phyloP scores from a whole-genome alignment of 2,113 vertebrate species.

The Irena cyanogastra region DNA sequence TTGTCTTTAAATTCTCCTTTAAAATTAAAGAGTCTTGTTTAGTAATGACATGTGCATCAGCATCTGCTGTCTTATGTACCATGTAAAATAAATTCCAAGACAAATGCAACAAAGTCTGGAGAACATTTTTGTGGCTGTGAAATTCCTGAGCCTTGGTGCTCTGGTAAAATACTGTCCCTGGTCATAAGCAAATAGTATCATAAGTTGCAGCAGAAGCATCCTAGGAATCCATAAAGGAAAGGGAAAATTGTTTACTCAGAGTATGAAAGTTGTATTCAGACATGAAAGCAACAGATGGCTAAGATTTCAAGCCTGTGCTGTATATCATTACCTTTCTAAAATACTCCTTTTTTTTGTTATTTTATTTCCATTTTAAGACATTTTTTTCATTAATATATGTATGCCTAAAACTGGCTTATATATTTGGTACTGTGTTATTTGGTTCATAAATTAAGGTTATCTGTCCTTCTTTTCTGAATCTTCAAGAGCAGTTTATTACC shows the following conservation, averaged over 20 bases:
- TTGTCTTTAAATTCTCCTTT: background rate
- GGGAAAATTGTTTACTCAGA: background rate
- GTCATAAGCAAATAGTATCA: background rate
- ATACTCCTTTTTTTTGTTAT: background rate
- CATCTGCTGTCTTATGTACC: background rate
- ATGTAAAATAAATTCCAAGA: background rate
- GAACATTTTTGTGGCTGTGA: background rate
- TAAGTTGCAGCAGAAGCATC: background rate
- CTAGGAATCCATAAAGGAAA: background rate
- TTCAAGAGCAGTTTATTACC: background rate
- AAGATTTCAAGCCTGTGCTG: background rate
- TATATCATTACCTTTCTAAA: background rate
- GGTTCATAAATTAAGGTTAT: background rate
- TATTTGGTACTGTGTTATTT: background rate
- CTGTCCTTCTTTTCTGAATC: background rate
- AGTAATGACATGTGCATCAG: background rate
- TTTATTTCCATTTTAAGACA: background rate
- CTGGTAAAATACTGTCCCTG: background rate
- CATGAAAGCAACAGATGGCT: background rate
- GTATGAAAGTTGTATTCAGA: background rate
- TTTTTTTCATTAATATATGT: background rate
- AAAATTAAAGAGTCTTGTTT: background rate
- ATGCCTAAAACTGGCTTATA: background rate
- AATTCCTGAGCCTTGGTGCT: background rate
- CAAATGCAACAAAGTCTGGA: background rate